A percentile compares a stretch with the other conserved stretches of the same genome.
Conservation (phyloP, 2,113 vertebrate species). For the Arenaria interpres region DNA sequence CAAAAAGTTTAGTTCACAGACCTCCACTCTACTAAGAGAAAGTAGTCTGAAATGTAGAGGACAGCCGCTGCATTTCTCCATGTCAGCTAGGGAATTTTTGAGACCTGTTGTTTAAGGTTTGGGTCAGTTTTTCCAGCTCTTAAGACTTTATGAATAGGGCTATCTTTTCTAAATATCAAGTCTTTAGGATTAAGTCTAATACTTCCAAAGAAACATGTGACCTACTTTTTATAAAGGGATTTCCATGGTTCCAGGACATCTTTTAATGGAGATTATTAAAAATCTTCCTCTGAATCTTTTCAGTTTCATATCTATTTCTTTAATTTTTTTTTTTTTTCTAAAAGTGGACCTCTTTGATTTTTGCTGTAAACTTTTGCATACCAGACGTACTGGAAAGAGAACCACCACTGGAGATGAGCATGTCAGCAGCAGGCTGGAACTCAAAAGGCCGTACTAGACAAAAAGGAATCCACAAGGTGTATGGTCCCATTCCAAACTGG, state of each 20-base stretch:
- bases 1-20: neutral
- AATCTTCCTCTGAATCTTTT: neutral
- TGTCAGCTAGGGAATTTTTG: neutral
- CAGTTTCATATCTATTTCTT: neutral
- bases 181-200: neutral
- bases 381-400: neutral
- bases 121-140: neutral
- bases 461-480: neutral
- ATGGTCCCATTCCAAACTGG: neutral
- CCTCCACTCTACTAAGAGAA: neutral
- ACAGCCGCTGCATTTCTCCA: neutral
- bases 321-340: neutral
- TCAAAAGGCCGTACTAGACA: neutral
- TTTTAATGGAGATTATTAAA: neutral
- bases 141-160: neutral
- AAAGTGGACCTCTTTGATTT: neutral
- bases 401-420: neutral
- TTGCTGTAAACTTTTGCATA: neutral
- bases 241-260: neutral
- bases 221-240: conserved; percentile 1
- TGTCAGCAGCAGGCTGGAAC: neutral
- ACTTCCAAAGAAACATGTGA: neutral
- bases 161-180: neutral
- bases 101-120: neutral
- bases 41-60: neutral